Conservation (phyloP, 2,113 vertebrate genomes). For the Silurus meridionalis region DNA sequence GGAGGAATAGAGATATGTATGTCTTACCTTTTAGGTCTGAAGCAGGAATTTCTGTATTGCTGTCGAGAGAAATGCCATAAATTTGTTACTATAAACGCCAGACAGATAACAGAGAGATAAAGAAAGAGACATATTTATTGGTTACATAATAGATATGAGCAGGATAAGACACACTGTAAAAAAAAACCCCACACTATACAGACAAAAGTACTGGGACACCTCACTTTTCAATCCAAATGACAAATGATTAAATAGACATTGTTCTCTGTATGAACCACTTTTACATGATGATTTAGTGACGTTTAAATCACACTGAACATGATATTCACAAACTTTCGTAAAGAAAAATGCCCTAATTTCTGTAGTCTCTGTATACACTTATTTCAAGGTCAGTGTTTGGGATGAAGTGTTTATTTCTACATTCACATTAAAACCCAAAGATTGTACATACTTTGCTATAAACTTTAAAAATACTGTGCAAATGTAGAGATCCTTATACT, state of each 20-base stretch:
- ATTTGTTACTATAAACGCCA: not conserved
- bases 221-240: too few relatives aligned
- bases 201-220: too few relatives aligned
- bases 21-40: slow-evolving; percentile 68
- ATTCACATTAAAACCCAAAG: not conserved
- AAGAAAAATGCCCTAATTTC: not conserved
- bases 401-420: not conserved
- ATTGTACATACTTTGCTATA: not conserved
- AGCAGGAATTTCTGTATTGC: slow-evolving; percentile 64
- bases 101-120: not conserved
- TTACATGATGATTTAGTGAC: too few relatives aligned
- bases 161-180: too few relatives aligned
- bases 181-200: too few relatives aligned
- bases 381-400: not conserved
- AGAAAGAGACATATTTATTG: not conserved
- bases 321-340: not conserved
- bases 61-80: slow-evolving; percentile 47
- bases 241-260: too few relatives aligned
- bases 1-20: not conserved
- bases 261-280: not conserved
- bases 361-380: not conserved
- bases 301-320: not conserved
- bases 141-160: not conserved
- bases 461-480: not conserved
- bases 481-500: not conserved